Evolutionary conservation across 53 echinoderm and acorn worm genomes (phyloP).

Genomic region (Patiria pectinifera): DNA sequence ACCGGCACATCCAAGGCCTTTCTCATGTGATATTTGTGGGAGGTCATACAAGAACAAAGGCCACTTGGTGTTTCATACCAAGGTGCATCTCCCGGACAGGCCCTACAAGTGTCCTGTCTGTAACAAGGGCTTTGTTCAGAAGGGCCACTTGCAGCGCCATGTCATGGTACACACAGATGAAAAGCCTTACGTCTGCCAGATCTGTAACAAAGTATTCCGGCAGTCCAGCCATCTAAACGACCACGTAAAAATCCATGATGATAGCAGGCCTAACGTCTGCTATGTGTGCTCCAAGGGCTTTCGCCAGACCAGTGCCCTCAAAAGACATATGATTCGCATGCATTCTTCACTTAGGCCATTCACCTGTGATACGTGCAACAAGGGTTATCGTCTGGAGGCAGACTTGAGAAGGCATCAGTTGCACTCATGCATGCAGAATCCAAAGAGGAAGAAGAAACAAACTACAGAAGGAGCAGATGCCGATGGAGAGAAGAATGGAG

Average conservation of each 20-base stretch:
- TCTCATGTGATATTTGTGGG: constrained; percentile 2
- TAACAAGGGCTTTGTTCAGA: constrained; percentile 48
- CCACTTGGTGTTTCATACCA: constrained; percentile 43
- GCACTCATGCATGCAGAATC: constrained; percentile 19
- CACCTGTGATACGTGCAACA: constrained; percentile 46
- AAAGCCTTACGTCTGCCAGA: constrained; percentile 43
- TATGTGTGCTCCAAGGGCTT: constrained; percentile 62
- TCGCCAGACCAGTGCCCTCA: constrained; percentile 57
- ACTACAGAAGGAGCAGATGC: not conserved
- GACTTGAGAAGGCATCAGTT: constrained; percentile 60
- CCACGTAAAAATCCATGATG: constrained; percentile 55
- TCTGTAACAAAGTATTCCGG: constrained; percentile 55
- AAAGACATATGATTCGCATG: constrained; percentile 58
- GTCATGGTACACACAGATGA: constrained; percentile 49
- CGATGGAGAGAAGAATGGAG: not conserved
- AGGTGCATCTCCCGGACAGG: constrained; percentile 39
- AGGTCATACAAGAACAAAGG: constrained; percentile 56
- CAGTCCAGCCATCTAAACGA: constrained; percentile 57
- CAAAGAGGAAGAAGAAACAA: not conserved
- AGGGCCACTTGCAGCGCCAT: constrained; percentile 48
- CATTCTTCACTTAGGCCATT: constrained; percentile 58
- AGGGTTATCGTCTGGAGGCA: constrained; percentile 53
- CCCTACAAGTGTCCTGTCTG: constrained; percentile 49
- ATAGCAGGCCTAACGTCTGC: constrained; percentile 55
- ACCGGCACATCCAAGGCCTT: not conserved